phyloP scores from a whole-genome alignment of 2,797 vertebrate genomes.

The Sebastes hopkinsi region DNA sequence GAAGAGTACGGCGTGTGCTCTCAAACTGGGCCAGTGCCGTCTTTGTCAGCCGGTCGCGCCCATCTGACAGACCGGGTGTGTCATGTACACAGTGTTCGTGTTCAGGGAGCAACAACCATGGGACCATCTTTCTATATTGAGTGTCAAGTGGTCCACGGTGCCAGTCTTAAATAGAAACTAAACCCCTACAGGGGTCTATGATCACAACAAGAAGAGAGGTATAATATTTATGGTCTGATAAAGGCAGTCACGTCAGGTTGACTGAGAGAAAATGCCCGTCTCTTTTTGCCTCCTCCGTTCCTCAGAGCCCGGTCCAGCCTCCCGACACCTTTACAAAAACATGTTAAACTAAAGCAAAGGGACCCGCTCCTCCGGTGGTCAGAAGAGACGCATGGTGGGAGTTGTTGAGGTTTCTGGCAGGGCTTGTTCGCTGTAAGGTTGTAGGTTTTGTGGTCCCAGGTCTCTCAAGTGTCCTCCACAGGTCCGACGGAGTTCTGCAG shows the following conservation, averaged over 20 bases:
- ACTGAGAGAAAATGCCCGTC: conserved; percentile 37
- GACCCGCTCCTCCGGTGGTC: conserved; percentile 28
- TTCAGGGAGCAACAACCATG: conserved; percentile 18
- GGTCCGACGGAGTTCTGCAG: conserved; percentile 42
- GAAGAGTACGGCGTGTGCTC: conserved; percentile 11
- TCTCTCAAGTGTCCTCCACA: conserved; percentile 66
- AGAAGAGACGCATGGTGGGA: conserved; percentile 38
- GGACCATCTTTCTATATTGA: conserved; percentile 16
- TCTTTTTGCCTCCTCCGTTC: conserved; percentile 5
- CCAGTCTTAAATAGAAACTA: conserved; percentile 37
- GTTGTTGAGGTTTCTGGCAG: conserved; percentile 29
- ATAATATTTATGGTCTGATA: conserved; percentile 43
- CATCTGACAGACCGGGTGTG: not conserved
- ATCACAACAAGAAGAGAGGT: conserved; percentile 48
- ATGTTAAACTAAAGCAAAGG: conserved; percentile 32
- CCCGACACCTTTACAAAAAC: conserved; percentile 25
- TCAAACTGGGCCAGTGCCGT: conserved; percentile 21
- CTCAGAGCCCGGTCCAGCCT: conserved; percentile 18
- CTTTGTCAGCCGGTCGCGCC: conserved; percentile 12
- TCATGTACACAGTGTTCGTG: conserved; percentile 39
- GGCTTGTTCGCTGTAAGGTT: conserved; percentile 26
- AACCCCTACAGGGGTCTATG: conserved; percentile 25
- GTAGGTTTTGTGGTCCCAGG: not conserved
- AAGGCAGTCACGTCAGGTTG: conserved; percentile 44
- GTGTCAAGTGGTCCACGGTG: conserved; percentile 10